Conservation (phyloP, 1,140 invertebrate species). For the Sycobia sp. region DNA sequence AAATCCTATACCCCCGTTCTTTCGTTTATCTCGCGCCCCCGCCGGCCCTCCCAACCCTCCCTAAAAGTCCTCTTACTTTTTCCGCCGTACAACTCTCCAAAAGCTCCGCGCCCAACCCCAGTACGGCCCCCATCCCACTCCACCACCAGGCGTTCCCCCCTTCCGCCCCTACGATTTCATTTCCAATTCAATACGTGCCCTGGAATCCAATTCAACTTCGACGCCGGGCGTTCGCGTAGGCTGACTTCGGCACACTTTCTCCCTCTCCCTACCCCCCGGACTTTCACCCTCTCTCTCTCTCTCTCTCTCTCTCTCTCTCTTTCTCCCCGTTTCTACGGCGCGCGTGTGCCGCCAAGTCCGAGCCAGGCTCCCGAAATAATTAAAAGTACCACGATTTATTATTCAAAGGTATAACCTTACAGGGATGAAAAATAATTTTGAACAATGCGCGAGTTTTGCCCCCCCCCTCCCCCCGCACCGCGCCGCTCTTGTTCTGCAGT, state of each 20-base stretch:
- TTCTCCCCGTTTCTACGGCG: too few species aligned
- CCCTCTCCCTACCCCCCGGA: too few species aligned
- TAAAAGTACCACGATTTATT: slow-evolving; percentile 1
- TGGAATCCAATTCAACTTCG: slow-evolving; percentile 26
- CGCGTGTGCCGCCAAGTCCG: too few species aligned
- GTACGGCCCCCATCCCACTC: neutral
- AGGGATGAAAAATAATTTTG: too few species aligned
- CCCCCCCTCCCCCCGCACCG: too few species aligned
- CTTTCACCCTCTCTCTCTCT: too few species aligned
- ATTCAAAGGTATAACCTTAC: neutral
- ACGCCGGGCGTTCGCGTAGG: too few species aligned
- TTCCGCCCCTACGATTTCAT: slow-evolving; percentile 38
- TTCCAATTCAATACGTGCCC: slow-evolving; percentile 45
- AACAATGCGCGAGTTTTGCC: too few species aligned
- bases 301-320: too few species aligned
- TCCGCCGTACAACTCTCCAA: neutral
- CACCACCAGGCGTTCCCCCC: neutral
- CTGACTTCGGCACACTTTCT: neutral
- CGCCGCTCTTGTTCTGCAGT: too few species aligned
- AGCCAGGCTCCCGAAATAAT: slow-evolving; percentile 24
- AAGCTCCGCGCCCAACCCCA: neutral
- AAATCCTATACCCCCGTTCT: slow-evolving; percentile 32
- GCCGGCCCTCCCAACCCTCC: too few species aligned
- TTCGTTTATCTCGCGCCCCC: slow-evolving; percentile 8
- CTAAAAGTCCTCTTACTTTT: too few species aligned